Base-by-base conservation (phyloP, 2,797 vertebrate species). In the Pitangus sulphuratus region DNA sequence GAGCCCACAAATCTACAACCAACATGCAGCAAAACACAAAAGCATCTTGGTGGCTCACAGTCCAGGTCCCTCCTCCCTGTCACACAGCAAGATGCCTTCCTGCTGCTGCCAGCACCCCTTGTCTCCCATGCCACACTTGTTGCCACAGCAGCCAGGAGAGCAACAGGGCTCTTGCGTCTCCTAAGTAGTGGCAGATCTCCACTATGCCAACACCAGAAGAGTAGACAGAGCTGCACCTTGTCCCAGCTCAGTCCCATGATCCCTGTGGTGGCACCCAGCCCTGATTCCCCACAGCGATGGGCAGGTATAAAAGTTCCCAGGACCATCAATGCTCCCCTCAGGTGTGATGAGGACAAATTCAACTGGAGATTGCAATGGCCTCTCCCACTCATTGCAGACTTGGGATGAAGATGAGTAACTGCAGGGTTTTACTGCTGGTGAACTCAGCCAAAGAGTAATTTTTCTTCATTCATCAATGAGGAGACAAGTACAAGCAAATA, bases 401-500 rank as follows among this genome's bases (percentile, higher is more conserved):
- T 8, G 7, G 58, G 93, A 70, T 50, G 30, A 84, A 92, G 91
- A 95, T 71, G 81, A 94, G 81, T 90, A 93, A 94, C 83, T 68
- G 44, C 57, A 37, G 37, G 17, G 37, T 72, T 93, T 95, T 91
- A 91, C 35, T 78, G 78, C 71, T 61, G 57, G 51, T 65, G 37
- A 90, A 65, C 56, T 79, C 75, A 74, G 84, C 66, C 78, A 81
- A 82, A 33, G 60, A 92, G 77, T 57, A 84, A 85, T 79, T 95
- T 80, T 64, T 94, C 76, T 76, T 74, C 87, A 95, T 95, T 84
- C 79, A 88, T 97, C 95, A 96, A 40, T 19, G 1, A 92, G 45
- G 57, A 94, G 86, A 92, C 92, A 92, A 94, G 90, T 82, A 95
- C 89, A 96, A 97, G 94, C 91, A 94, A 97, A 95, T 88, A 91